These are phyloP conservation scores for Bradypodion pumilum DNA, from an alignment of 2,797 vertebrate species.

Conservation along the genomic window DNA sequence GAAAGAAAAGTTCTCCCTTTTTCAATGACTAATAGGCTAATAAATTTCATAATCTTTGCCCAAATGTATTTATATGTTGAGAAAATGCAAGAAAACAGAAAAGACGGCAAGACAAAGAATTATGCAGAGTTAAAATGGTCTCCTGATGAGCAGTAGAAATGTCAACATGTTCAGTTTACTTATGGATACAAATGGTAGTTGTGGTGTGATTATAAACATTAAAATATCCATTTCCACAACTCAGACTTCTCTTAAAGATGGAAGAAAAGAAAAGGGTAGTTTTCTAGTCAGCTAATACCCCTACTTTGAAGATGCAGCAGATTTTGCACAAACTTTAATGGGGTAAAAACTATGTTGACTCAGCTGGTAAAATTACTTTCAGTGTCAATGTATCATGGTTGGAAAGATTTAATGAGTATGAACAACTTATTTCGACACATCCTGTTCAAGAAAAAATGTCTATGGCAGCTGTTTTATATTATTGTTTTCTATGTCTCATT, in stretches of 20 bases:
- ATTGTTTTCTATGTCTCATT: not conserved
- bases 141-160: not conserved
- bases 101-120: not conserved
- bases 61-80: not conserved
- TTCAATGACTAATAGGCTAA: not conserved
- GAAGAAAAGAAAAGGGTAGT: not conserved
- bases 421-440: not conserved
- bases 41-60: not conserved
- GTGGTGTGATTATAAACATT: not conserved
- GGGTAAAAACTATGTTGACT: not conserved
- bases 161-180: not conserved
- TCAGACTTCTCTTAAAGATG: not conserved
- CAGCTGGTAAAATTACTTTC: not conserved
- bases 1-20: not conserved
- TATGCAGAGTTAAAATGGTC: not conserved
- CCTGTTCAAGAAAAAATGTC: no score
- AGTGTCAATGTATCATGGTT: not conserved
- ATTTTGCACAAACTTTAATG: no score
- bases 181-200: not conserved
- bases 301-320: not conserved
- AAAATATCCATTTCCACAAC: not conserved
- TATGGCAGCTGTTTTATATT: not conserved
- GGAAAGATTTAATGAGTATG: not conserved
- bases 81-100: not conserved
- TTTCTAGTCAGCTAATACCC: not conserved